Percentiles rank a stretch among this genome's conserved stretches.
Conservation (phyloP, 2,113 vertebrate species). For the Oceanites oceanicus region DNA sequence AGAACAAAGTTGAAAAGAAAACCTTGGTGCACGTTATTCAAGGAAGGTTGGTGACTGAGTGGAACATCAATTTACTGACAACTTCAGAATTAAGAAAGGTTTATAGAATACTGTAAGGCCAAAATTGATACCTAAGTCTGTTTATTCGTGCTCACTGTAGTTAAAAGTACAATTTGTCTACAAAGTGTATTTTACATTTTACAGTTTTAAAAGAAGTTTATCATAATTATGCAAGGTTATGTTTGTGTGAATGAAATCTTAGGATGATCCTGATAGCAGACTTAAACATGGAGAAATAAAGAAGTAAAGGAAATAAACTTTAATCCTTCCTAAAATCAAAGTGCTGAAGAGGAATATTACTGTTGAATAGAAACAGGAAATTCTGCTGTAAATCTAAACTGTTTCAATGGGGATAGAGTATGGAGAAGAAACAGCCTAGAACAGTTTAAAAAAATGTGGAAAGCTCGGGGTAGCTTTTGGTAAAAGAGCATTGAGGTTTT, state of each 20-base stretch:
- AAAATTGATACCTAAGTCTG: not conserved
- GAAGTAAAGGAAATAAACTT: not conserved
- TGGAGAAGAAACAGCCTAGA: not conserved
- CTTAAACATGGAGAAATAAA: not conserved
- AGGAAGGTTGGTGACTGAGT: not conserved
- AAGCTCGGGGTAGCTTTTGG: not conserved
- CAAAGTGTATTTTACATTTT: not conserved
- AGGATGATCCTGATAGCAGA: not conserved
- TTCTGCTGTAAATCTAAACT: not conserved
- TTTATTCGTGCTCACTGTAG: not conserved
- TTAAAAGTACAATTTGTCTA: not conserved
- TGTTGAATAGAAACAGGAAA: not conserved
- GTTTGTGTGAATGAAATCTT: not conserved
- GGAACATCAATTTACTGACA: not conserved
- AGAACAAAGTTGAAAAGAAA: not conserved
- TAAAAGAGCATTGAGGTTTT: not conserved
- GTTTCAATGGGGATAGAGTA: not conserved
- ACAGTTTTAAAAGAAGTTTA: not conserved
- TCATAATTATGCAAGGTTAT: not conserved
- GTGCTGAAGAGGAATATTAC: not conserved
- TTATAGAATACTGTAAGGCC: not conserved
- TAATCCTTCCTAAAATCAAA: not conserved
- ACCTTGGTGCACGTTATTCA: accelerated
- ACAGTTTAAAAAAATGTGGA: not conserved
- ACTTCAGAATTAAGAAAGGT: not conserved